Conservation (phyloP, 2,888 invertebrate species). For the Lagria hirta region DNA sequence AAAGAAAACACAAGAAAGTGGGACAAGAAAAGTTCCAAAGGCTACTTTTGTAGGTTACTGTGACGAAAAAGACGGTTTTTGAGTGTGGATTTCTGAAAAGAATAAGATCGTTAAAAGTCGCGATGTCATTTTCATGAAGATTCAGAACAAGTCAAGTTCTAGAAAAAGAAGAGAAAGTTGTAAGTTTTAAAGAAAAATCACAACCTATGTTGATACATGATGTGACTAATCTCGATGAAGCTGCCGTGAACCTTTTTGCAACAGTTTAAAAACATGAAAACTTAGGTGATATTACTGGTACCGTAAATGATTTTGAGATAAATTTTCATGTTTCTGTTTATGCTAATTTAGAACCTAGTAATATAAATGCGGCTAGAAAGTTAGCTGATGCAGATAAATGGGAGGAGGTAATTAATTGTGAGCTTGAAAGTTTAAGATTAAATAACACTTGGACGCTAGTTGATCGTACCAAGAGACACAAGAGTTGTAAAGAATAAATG, state of each 20-base stretch:
- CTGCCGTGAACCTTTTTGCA: background rate
- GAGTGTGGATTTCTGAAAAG: constrained; percentile 28
- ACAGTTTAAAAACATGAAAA: background rate
- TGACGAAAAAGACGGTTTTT: constrained; percentile 28
- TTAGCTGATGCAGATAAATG: background rate
- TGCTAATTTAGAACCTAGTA: background rate
- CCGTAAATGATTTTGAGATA: too few species aligned
- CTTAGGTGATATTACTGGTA: too few species aligned
- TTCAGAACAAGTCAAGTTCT: background rate
- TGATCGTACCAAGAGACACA: background rate
- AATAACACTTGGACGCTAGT: background rate
- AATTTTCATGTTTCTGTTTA: too few species aligned
- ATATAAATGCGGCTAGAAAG: background rate
- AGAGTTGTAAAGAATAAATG: background rate
- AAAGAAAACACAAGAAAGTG: constrained; percentile 30
- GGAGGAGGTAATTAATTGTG: background rate
- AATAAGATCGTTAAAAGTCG: constrained; percentile 26
- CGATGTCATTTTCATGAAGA: constrained; percentile 30
- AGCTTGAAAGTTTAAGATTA: background rate
- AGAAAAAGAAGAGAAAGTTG: background rate
- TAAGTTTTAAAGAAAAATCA: background rate
- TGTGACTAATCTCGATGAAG: background rate
- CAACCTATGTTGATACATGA: too few species aligned
- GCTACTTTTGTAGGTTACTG: too few species aligned
- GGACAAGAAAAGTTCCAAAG: constrained; percentile 27